Conservation (phyloP, 2,888 invertebrate species). For the Drosophila tripunctata region DNA sequence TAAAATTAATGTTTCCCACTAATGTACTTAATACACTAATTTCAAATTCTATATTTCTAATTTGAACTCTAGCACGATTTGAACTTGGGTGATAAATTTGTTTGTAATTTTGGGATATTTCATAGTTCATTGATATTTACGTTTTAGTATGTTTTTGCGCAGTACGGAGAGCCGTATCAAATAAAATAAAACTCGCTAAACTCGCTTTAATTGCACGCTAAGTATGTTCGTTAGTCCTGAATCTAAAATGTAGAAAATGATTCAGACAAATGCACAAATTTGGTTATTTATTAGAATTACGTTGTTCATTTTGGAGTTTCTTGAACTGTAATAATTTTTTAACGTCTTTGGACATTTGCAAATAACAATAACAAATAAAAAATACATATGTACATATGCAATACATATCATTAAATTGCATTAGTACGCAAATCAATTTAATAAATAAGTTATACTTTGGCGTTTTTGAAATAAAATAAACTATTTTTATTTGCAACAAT, state of each 20-base stretch:
- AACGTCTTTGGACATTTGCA: slow-evolving; percentile 1
- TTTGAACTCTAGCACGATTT: too few species aligned
- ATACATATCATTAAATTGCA: background rate
- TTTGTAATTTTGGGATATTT: background rate
- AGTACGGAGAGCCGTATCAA: slow-evolving; percentile 23
- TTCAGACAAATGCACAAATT: too few species aligned
- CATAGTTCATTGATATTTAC: background rate
- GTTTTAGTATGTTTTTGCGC: slow-evolving; percentile 14
- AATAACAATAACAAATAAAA: background rate
- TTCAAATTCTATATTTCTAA: too few species aligned
- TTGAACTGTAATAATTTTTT: slow-evolving; percentile 48
- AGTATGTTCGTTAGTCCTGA: slow-evolving; percentile 35
- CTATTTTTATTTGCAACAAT: too few species aligned
- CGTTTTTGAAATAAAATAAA: too few species aligned
- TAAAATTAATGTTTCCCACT: too few species aligned
- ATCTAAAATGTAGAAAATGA: slow-evolving; percentile 3
- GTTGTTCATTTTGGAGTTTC: slow-evolving; percentile 43
- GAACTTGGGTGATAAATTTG: background rate
- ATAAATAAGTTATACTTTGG: too few species aligned
- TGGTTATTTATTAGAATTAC: slow-evolving; percentile 12
- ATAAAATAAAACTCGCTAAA: slow-evolving; percentile 55
- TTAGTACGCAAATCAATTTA: background rate
- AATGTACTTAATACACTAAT: too few species aligned
- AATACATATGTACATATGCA: too few species aligned
- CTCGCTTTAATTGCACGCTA: slow-evolving; percentile 64